Base-by-base conservation (phyloP, 2,113 vertebrate genomes). In the Hyla sarda region DNA sequence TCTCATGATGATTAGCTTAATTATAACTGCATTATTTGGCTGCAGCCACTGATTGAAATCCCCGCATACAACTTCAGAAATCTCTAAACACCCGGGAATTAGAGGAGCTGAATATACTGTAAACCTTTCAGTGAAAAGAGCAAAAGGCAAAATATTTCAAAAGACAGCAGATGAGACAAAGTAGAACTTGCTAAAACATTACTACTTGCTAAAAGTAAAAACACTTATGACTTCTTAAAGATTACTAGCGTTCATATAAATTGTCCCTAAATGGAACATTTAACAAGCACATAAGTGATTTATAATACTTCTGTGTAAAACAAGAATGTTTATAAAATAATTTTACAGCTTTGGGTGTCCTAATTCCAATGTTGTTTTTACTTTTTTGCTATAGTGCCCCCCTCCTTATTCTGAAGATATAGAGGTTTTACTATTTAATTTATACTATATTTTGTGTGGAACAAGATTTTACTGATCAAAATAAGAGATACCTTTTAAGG, bases 1-100 rank as follows among this genome's bases (percentile, higher is more conserved):
- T 83, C 82, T 74, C 67, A 41, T 9, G 48, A 73, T 83, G 69
- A 83, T 83, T 83, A 73, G 32, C 69, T 73, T 72, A 32, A 74
- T 41, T 74, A 83, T 83, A 83, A 54, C 37, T 83, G 47, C 47
- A 52, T 83, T 83, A 54, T 54, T 71, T 72, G 62, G 28, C 41
- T 72, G 47, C 21, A 54, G 65, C 37, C 67, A 10, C 60, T 71
- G 81, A 83, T 72, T 71, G 34, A 83, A 72, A 52, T 71, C 48
- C 21, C 45, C 21, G 19, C 45, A 34, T n/a, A 30, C 28, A 32
- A 65, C 14, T 82, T 69, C 17, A 52, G 25, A 71, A 47, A 23
- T 69, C 25, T 82, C 62, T 67, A 32, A 47, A 34, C 62, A 52
- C 19, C 19, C 13, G 30, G 67, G 81, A 72, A 71, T 32, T 71